These are phyloP conservation scores for Xylophagus ater DNA, from an alignment of 2,888 invertebrate species.

Conservation along the genomic window DNA sequence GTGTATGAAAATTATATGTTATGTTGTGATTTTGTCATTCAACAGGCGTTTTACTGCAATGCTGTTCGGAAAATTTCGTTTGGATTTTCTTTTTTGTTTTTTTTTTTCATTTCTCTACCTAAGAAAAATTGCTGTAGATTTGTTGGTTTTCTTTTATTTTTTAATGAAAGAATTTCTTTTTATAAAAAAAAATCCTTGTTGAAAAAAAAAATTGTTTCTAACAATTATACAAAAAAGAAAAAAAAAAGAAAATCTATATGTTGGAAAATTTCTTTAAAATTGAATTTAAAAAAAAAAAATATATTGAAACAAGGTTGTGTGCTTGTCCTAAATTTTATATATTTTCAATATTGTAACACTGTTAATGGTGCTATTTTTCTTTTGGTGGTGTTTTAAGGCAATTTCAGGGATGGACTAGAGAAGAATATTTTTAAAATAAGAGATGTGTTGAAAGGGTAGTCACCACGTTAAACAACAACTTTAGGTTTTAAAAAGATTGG, in stretches of 20 bases:
- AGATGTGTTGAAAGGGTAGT: too few relatives aligned
- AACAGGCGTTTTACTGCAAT: conserved; percentile 24
- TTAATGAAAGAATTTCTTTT: too few relatives aligned
- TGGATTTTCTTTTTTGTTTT: too few relatives aligned
- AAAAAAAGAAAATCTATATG: conserved; percentile 4
- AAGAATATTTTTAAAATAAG: too few relatives aligned
- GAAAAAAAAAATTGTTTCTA: background rate
- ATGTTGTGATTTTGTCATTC: conserved; percentile 15
- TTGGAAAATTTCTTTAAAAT: too few relatives aligned
- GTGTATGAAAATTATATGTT: conserved; percentile 7
- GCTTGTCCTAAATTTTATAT: conserved; percentile 9
- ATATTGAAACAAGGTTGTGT: conserved; percentile 7
- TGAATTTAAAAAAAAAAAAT: conserved; percentile 1
- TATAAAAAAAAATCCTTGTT: background rate
- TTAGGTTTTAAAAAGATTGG: too few relatives aligned
- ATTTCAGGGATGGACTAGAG: too few relatives aligned
- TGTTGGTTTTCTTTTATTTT: too few relatives aligned
- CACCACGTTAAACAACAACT: too few relatives aligned
- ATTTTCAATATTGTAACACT: conserved; percentile 7
- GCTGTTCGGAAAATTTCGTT: conserved; percentile 16
- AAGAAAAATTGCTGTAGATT: too few relatives aligned
- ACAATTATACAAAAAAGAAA: conserved; percentile 2
- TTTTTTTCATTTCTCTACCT: too few relatives aligned
- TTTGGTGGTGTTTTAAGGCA: too few relatives aligned
- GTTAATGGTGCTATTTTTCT: conserved; percentile 18